Evolutionary conservation across 1,140 invertebrate species (phyloP).

Genomic region (Phthorimaea operculella): DNA sequence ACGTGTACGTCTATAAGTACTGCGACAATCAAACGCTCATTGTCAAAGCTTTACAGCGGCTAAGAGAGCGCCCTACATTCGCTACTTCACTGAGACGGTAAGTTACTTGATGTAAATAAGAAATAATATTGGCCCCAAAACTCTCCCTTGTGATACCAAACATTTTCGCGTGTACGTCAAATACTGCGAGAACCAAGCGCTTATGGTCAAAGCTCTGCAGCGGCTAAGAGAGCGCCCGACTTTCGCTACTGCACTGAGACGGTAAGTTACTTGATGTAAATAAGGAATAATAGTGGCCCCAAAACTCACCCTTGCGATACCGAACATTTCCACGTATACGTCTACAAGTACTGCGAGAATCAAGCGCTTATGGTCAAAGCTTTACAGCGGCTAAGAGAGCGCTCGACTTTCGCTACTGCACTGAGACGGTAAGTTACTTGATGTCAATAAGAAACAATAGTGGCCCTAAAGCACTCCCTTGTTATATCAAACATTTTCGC

Average conservation of each 20-base stretch:
- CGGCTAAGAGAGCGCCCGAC: slow-evolving; percentile 76
- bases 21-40: slow-evolving; percentile 93
- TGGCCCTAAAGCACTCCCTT: too few relatives aligned
- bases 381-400: slow-evolving; percentile 81
- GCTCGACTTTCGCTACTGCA: slow-evolving; percentile 75
- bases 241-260: slow-evolving; percentile 77
- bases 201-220: slow-evolving; percentile 81
- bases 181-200: slow-evolving; percentile 94
- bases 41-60: slow-evolving; percentile 76
- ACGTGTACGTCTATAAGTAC: slow-evolving; percentile 90
- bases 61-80: slow-evolving; percentile 80
- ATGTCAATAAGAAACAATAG: background rate
- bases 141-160: slow-evolving; percentile 18
- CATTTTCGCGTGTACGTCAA: slow-evolving; percentile 88
- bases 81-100: slow-evolving; percentile 72
- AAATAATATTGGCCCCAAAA: too few relatives aligned
- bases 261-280: slow-evolving; percentile 20
- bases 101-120: background rate
- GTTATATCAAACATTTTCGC: slow-evolving; percentile 71
- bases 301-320: too few relatives aligned
- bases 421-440: slow-evolving; percentile 61
- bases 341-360: slow-evolving; percentile 93
- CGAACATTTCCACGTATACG: slow-evolving; percentile 88
- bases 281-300: too few relatives aligned
- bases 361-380: slow-evolving; percentile 84